Conservation (phyloP, 2,888 invertebrate genomes). For the Drosophila yooni region DNA sequence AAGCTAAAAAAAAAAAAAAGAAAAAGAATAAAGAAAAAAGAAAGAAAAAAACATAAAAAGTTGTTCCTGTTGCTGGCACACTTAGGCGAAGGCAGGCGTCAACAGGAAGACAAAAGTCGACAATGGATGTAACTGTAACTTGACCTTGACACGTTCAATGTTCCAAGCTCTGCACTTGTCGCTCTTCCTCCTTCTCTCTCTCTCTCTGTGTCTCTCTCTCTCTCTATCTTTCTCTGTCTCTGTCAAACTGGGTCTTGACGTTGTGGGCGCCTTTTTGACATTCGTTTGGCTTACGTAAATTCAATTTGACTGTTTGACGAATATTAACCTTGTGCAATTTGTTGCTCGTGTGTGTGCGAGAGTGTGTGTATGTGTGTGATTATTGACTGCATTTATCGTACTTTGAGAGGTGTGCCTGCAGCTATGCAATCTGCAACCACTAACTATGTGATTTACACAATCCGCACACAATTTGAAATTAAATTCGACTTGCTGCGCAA, state of each 20-base stretch:
- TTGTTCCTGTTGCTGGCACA: constrained; percentile 66
- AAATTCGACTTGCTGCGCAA: constrained; percentile 53
- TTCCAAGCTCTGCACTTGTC: constrained; percentile 23
- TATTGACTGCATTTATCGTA: constrained; percentile 30
- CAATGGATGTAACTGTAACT: constrained; percentile 71
- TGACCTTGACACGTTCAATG: constrained; percentile 74
- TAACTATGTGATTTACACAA: constrained; percentile 57
- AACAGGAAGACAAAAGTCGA: constrained; percentile 61
- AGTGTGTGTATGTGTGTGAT: constrained; percentile 19
- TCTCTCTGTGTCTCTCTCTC: not conserved
- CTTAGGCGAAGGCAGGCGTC: constrained; percentile 25
- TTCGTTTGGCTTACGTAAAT: constrained; percentile 76
- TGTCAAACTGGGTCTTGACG: constrained; percentile 1
- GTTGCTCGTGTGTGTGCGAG: constrained; percentile 25
- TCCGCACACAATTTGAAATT: constrained; percentile 63
- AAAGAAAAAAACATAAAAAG: constrained; percentile 27
- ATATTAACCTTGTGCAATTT: constrained; percentile 61
- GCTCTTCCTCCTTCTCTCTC: not conserved
- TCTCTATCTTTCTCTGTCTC: not conserved
- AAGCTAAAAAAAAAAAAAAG: not conserved
- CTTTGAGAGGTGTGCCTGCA: constrained; percentile 53
- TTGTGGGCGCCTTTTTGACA: constrained; percentile 57
- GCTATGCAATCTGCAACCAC: constrained; percentile 46
- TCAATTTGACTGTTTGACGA: constrained; percentile 77
- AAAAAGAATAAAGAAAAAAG: constrained; percentile 3